A percentile compares a stretch with the other conserved stretches of the same genome.
These are phyloP conservation scores for Chromoteleia sp. DNA, from an alignment of 2,888 invertebrate genomes.

Conservation along the genomic window DNA sequence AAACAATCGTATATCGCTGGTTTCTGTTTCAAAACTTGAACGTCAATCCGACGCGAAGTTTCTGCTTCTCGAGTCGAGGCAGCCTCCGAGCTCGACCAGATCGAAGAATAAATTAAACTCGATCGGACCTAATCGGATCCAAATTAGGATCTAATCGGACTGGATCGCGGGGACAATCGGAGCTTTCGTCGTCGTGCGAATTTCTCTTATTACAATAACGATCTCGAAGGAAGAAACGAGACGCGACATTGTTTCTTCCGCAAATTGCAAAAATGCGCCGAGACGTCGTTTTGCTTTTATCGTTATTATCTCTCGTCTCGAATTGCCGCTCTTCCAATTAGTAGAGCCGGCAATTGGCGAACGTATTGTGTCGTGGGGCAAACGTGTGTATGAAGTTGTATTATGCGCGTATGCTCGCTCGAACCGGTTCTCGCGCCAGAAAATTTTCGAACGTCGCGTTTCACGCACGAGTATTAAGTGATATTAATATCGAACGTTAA, in stretches of 20 bases:
- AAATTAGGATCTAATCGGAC: slow-evolving; percentile 47
- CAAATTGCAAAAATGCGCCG: slow-evolving; percentile 20
- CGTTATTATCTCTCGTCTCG: slow-evolving; percentile 33
- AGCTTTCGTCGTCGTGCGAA: slow-evolving; percentile 34
- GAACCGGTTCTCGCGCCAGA: slow-evolving; percentile 47
- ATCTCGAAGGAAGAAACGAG: not conserved
- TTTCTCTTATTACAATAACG: slow-evolving; percentile 64
- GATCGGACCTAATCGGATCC: slow-evolving; percentile 21
- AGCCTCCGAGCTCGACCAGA: slow-evolving; percentile 12
- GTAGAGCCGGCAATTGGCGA: slow-evolving; percentile 53
- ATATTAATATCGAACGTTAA: slow-evolving; percentile 45
- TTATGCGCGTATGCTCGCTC: slow-evolving; percentile 4
- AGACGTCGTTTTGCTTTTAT: slow-evolving; percentile 36
- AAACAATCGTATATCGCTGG: no score
- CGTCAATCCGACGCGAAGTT: no score
- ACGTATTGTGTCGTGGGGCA: slow-evolving; percentile 41
- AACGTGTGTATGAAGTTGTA: slow-evolving; percentile 42
- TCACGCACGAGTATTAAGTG: slow-evolving; percentile 25
- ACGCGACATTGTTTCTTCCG: slow-evolving; percentile 47
- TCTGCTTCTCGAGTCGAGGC: not conserved
- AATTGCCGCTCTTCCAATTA: slow-evolving; percentile 60
- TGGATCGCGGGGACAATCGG: slow-evolving; percentile 37
- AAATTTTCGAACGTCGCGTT: slow-evolving; percentile 42
- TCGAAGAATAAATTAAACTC: slow-evolving; percentile 45
- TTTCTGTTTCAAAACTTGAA: no score